These are phyloP conservation scores for Laspeyria flexula DNA, from an alignment of 2,888 invertebrate genomes.

Conservation along the genomic window DNA sequence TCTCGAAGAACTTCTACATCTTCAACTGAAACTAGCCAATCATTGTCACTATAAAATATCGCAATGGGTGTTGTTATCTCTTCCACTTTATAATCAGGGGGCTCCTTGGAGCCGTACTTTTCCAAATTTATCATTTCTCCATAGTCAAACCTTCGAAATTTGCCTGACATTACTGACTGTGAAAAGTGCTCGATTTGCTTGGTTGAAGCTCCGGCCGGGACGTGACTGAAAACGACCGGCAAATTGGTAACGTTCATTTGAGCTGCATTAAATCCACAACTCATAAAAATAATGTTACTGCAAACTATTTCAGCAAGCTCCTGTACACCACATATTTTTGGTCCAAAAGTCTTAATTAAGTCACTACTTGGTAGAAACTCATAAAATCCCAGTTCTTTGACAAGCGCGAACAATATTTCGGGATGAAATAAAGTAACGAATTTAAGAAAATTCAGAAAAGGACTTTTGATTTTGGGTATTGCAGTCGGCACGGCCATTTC, in stretches of 20 bases:
- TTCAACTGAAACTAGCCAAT: slow-evolving; percentile 37
- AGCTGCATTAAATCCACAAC: slow-evolving; percentile 43
- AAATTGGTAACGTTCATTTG: slow-evolving; percentile 36
- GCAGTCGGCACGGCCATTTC: slow-evolving; percentile 88
- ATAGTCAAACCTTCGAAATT: slow-evolving; percentile 49
- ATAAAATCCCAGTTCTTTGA: slow-evolving; percentile 75
- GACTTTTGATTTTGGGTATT: slow-evolving; percentile 69
- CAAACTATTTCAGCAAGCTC: slow-evolving; percentile 54
- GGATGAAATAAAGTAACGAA: slow-evolving; percentile 34
- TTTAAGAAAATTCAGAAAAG: slow-evolving; percentile 31
- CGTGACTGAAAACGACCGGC: slow-evolving; percentile 34
- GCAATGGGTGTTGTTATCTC: slow-evolving; percentile 41
- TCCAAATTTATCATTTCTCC: slow-evolving; percentile 35
- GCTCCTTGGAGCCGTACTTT: slow-evolving; percentile 28
- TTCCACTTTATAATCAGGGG: slow-evolving; percentile 42
- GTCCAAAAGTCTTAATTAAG: slow-evolving; percentile 76
- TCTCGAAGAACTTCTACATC: slow-evolving; percentile 36
- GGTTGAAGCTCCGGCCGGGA: slow-evolving; percentile 72
- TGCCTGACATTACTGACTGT: slow-evolving; percentile 40
- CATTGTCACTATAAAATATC: slow-evolving; percentile 42
- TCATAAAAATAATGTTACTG: slow-evolving; percentile 27
- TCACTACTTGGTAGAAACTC: slow-evolving; percentile 88
- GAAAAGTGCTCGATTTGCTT: slow-evolving; percentile 64
- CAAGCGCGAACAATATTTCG: slow-evolving; percentile 24
- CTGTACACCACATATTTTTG: slow-evolving; percentile 71